Percentiles rank a stretch among this genome's conserved stretches.
These are phyloP conservation scores for Brenthis hecate DNA, from an alignment of 2,888 invertebrate genomes.

Conservation along the genomic window DNA sequence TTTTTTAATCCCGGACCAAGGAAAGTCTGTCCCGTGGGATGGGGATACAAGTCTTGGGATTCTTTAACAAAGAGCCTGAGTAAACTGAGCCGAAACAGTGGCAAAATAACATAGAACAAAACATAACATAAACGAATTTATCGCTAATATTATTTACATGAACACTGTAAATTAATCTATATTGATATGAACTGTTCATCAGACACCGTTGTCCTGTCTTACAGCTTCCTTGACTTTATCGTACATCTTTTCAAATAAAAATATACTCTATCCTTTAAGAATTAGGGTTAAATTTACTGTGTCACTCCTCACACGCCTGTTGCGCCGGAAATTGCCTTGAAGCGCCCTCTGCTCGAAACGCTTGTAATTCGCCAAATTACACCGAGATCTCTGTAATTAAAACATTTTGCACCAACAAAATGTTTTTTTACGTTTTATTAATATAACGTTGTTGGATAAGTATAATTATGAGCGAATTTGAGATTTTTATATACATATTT, in stretches of 20 bases:
- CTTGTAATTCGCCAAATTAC: slow-evolving; percentile 78
- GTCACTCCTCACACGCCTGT: slow-evolving; percentile 56
- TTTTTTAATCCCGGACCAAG: no score
- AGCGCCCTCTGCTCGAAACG: slow-evolving; percentile 70
- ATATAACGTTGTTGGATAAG: not conserved
- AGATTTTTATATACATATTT: not conserved
- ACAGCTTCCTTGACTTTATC: slow-evolving; percentile 18
- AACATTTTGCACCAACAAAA: slow-evolving; percentile 54
- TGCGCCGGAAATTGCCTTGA: slow-evolving; percentile 76
- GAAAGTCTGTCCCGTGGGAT: no score
- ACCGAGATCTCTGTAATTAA: slow-evolving; percentile 70
- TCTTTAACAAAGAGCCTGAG: no score
- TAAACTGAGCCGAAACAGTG: no score
- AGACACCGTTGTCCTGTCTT: slow-evolving; percentile 6
- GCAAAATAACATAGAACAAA: no score
- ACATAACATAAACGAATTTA: no score
- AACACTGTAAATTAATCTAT: not conserved
- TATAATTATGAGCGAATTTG: not conserved
- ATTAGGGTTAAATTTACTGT: slow-evolving; percentile 27
- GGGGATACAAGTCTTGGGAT: no score
- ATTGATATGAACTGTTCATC: slow-evolving; percentile 18
- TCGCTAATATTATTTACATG: not conserved
- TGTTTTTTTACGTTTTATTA: slow-evolving; percentile 2
- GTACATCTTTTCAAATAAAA: slow-evolving; percentile 14
- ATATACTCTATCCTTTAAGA: not conserved